Base-by-base conservation (phyloP, 2,797 vertebrate genomes). In the Hippoglossus hippoglossus region DNA sequence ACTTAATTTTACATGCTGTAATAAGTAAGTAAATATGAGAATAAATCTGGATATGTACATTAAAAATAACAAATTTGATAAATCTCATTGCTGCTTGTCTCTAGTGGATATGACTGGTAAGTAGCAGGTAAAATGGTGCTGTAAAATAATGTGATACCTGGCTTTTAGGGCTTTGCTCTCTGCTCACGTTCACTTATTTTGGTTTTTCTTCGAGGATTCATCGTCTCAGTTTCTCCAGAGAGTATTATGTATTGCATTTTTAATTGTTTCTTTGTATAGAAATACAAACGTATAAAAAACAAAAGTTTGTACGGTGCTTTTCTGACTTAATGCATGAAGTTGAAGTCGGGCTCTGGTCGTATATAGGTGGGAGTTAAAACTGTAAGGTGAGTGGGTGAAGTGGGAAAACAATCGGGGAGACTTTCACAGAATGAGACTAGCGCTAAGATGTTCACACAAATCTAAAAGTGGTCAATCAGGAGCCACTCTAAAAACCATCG, bases 231-330 rank as follows among this genome's bases (percentile, higher is more conserved):
- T 79, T 69, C 24, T 78, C 26, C 47, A 63, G 52, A 53, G 44
- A 72, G 44, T 82, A 86, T 88, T 84, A 73, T 87, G 79, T 83
- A 36, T 67, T 46, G 12, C n/a, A 12, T 71, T 83, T 25, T 15
- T 53, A 25, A 62, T 74, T 80, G 54, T 83, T 90, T 83, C 44
- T 91, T 91, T 92, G 63, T 90, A 86, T 82, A 69, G 52, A 87
- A 92, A 91, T 91, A 84, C 79, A 89, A 75, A 73, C 77, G n/a
- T 63, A 71, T 65, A 31, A 82, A 86, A 34, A 54, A 25, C 12
- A 10, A 75, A 75, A 52, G 50, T 70, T 77, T 83, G 60, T 31
- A 66, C 56, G 56, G 53, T 68, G 51, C 77, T 79, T 84, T 73
- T 79, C 69, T 86, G 71, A 68, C 53, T 75, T 65, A 13, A 77